These are phyloP conservation scores for Megalurothrips usitatus DNA, from an alignment of 2,888 invertebrate species.

Conservation along the genomic window DNA sequence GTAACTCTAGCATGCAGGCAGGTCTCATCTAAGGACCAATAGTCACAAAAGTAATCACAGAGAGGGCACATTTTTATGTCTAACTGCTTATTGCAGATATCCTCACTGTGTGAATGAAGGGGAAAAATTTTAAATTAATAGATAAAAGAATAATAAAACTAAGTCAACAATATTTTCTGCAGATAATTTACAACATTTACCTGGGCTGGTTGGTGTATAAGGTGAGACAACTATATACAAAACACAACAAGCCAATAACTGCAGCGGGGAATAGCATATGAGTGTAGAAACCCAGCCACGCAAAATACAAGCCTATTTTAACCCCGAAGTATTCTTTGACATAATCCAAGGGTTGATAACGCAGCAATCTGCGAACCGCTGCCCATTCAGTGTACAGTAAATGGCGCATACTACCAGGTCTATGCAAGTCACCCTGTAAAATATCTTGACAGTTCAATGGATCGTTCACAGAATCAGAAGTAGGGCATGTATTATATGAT, in stretches of 20 bases:
- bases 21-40: conserved; percentile 53
- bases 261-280: conserved; percentile 55
- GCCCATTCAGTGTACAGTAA: conserved; percentile 54
- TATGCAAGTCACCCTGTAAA: conserved; percentile 42
- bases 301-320: conserved; percentile 56
- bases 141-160: not conserved
- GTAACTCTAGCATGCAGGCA: conserved; percentile 50
- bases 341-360: conserved; percentile 56
- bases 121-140: conserved; percentile 33
- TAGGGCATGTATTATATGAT: not conserved
- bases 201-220: conserved; percentile 46
- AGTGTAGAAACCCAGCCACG: conserved; percentile 58
- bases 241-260: conserved; percentile 53
- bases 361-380: conserved; percentile 52
- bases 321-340: conserved; percentile 57
- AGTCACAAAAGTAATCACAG: conserved; percentile 57
- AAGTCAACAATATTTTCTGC: not conserved
- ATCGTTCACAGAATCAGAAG: conserved; percentile 24
- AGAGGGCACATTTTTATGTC: conserved; percentile 53
- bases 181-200: conserved; percentile 31
- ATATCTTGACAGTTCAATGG: conserved; percentile 43
- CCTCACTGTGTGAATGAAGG: conserved; percentile 47
- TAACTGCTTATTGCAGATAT: conserved; percentile 49
- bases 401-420: conserved; percentile 45
- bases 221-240: conserved; percentile 51